These are phyloP conservation scores for Lacerta bilineata DNA, from an alignment of 2,797 vertebrate species.

Conservation along the genomic window DNA sequence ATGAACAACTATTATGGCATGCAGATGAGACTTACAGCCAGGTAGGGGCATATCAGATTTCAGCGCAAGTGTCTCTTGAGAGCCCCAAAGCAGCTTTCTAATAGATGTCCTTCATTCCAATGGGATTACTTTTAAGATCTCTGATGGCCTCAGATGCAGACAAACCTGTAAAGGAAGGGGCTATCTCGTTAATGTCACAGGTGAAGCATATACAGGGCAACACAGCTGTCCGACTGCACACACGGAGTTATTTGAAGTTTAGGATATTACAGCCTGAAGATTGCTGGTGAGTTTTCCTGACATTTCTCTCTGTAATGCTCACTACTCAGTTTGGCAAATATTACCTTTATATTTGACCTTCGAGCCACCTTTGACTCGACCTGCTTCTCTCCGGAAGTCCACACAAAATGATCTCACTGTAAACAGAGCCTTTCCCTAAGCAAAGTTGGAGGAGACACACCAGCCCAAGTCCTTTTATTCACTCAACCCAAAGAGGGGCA, in stretches of 20 bases:
- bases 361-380: slow-evolving; percentile 18
- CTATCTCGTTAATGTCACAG: slow-evolving; percentile 31
- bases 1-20: background rate
- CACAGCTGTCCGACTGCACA: slow-evolving; percentile 14
- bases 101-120: slow-evolving; percentile 12
- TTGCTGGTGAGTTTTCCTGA: slow-evolving; percentile 26
- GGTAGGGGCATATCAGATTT: background rate
- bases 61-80: background rate
- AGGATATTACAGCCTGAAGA: slow-evolving; percentile 47
- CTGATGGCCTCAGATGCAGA: slow-evolving; percentile 22
- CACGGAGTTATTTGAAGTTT: slow-evolving; percentile 44
- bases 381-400: slow-evolving; percentile 23
- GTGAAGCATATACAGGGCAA: slow-evolving; percentile 12
- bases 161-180: slow-evolving; percentile 9
- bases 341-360: slow-evolving; percentile 38
- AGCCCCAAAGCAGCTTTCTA: background rate
- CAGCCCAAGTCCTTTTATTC: background rate
- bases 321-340: slow-evolving; percentile 35
- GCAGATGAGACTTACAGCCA: background rate
- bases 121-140: background rate
- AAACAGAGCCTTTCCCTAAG: slow-evolving; percentile 28
- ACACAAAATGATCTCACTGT: slow-evolving; percentile 36
- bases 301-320: slow-evolving; percentile 45
- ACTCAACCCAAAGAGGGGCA: slow-evolving; percentile 7
- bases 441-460: slow-evolving; percentile 22